Conservation (phyloP, 2,888 invertebrate genomes). For the Apocheima hispidaria region DNA sequence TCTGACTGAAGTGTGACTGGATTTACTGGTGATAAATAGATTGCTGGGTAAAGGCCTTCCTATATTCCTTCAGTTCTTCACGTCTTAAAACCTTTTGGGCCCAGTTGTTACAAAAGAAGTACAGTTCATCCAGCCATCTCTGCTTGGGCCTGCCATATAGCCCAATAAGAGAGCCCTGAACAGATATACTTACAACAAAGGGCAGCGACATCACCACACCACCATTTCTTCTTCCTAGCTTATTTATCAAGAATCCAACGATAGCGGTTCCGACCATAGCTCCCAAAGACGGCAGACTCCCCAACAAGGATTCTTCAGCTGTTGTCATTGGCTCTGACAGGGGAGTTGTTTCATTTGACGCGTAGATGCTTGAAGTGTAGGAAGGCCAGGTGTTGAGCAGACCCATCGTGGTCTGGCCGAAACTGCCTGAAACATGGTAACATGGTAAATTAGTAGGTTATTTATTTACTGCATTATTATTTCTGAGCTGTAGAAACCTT, state of each 20-base stretch:
- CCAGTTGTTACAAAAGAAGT: too few relatives aligned
- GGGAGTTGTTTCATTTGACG: slow-evolving; percentile 70
- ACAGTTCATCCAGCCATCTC: too few relatives aligned
- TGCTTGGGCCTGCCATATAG: too few relatives aligned
- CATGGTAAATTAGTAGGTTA: not conserved
- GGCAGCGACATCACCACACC: slow-evolving; percentile 84
- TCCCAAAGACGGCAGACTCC: slow-evolving; percentile 84
- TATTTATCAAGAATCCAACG: slow-evolving; percentile 77
- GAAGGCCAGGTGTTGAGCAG: slow-evolving; percentile 86
- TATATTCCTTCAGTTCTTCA: too few relatives aligned
- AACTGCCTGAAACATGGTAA: slow-evolving; percentile 56
- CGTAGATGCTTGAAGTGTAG: slow-evolving; percentile 78
- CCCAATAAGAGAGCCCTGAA: too few relatives aligned
- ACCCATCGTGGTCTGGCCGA: slow-evolving; percentile 65
- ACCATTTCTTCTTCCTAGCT: slow-evolving; percentile 82
- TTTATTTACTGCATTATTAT: too few relatives aligned
- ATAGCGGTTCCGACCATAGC: slow-evolving; percentile 80
- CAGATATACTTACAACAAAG: slow-evolving; percentile 65
- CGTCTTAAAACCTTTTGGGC: too few relatives aligned
- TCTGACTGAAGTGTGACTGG: too few relatives aligned
- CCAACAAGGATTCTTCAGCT: slow-evolving; percentile 82
- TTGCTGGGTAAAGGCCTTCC: too few relatives aligned
- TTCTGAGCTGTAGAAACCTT: too few relatives aligned
- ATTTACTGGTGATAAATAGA: too few relatives aligned
- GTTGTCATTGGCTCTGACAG: slow-evolving; percentile 75